Evolutionary conservation across 2,888 invertebrate genomes (phyloP).

Genomic region (Anoncus sp.): DNA sequence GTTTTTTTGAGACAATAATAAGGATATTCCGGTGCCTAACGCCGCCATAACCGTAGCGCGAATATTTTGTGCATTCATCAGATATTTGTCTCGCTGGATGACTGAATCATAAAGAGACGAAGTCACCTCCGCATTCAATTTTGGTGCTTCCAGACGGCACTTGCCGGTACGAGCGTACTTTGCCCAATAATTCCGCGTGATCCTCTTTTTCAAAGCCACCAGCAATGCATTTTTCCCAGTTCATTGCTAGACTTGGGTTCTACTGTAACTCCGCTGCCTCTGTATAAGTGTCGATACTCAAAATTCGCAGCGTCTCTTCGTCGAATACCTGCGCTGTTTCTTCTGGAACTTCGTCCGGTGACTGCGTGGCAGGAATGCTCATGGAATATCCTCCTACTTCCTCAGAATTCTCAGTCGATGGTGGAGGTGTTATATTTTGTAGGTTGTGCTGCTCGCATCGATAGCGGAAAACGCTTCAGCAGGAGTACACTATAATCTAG

Average conservation of each 20-base stretch:
- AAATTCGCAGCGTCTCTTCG: constrained; percentile 49
- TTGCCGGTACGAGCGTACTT: constrained; percentile 62
- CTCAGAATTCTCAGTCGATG: not conserved
- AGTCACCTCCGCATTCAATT: constrained; percentile 59
- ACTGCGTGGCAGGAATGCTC: not conserved
- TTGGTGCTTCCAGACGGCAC: constrained; percentile 58
- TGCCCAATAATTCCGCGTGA: constrained; percentile 47
- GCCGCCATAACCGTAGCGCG: constrained; percentile 61
- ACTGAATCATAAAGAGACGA: constrained; percentile 56
- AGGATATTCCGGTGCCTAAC: constrained; percentile 51
- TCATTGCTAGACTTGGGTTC: constrained; percentile 50
- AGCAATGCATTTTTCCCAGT: constrained; percentile 59
- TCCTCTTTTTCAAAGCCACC: constrained; percentile 58
- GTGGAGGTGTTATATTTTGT: too few relatives aligned
- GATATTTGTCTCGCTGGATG: constrained; percentile 62
- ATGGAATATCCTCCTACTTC: not conserved
- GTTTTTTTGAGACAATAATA: constrained; percentile 47
- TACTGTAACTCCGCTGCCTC: constrained; percentile 48
- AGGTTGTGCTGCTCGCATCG: too few relatives aligned
- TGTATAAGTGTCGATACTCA: constrained; percentile 40
- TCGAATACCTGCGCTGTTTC: constrained; percentile 38
- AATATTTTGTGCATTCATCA: constrained; percentile 57
- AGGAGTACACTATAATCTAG: too few relatives aligned
- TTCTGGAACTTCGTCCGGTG: not conserved
- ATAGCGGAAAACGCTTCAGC: too few relatives aligned